Evolutionary conservation across 2,113 vertebrate species (phyloP), one percentile per base, ranked within the genome.

Genomic region (Phoenicopterus ruber): DNA sequence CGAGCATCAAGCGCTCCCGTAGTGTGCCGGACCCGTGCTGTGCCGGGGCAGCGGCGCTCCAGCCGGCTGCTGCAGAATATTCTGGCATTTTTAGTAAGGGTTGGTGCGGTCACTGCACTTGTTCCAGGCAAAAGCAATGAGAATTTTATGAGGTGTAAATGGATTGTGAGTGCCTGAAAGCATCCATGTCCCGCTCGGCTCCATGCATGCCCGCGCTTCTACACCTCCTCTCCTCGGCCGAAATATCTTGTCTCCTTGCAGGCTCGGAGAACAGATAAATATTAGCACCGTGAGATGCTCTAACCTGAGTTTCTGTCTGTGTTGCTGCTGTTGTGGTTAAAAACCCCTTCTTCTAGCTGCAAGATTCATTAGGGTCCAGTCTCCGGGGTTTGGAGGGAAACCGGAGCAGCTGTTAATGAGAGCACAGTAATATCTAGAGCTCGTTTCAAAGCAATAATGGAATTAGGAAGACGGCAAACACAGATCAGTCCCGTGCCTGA

Each of bases 141-240:
- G 95, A 89, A 89, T 96, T 96, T 96, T 88, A 93, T 93, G 94
- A 97, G 88, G 93, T 94, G 93, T 83, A 93, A 97, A 96, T 96
- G 95, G 86, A 82, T 94, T 63, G 76, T 31, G 88, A 90, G 90
- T 38, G 91, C 76, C 80, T 84, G 86, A 63, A 79, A 93, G 61
- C 82, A 46, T 83, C 63, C 16, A 2, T 16, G 62, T 80, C 71
- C 84, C 1, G 1, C 61, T 69, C 49, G 0, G 8, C 69, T 72
- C 83, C 3, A 2, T 44, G 46, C 52, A 3, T 42, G 61, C 67
- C 18, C 6, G 2, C 5, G 4, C 57, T 71, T 55, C 81, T n/a
- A 58, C 40, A 20, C 77, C 65, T 79, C 47, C 34, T 24, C 22
- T 59, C 54, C 59, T 89, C 6, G 1, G 65, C 67, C 24, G 2